Evolutionary conservation across 92 coral and sea anemone species (phyloP).

Genomic region (Epizoanthus fatuus): DNA sequence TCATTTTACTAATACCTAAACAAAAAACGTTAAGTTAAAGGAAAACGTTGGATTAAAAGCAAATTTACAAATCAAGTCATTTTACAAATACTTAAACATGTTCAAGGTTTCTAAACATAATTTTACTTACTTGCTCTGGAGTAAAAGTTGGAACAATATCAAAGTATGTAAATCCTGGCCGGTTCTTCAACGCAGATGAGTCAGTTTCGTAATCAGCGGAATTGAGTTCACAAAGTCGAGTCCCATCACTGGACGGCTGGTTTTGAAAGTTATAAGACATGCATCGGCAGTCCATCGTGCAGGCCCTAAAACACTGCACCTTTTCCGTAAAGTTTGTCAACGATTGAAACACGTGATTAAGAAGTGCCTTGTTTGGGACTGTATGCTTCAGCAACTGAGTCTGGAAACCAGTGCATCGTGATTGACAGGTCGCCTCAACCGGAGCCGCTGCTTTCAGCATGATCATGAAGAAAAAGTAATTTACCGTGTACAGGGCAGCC

Average conservation of each 20-base stretch:
- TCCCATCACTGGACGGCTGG: neutral
- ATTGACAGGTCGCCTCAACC: neutral
- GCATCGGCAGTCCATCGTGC: neutral
- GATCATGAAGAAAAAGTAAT: too few species aligned
- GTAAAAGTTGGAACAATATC: neutral
- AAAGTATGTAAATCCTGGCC: neutral
- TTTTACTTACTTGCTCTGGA: too few species aligned
- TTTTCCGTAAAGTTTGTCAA: neutral
- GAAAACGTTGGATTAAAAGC: too few species aligned
- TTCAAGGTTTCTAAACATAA: too few species aligned
- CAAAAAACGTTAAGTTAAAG: too few species aligned
- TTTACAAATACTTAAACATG: too few species aligned
- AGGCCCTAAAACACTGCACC: neutral
- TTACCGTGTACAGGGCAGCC: too few species aligned
- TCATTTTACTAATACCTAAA: too few species aligned
- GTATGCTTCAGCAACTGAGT: neutral
- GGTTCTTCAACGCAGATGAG: neutral
- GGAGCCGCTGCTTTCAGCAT: too few species aligned
- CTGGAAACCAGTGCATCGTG: neutral
- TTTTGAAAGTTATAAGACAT: neutral
- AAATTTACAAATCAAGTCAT: too few species aligned
- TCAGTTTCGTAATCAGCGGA: neutral
- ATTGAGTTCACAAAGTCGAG: too few species aligned
- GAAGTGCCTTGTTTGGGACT: neutral
- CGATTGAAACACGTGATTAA: neutral